Conservation (phyloP, 2,113 vertebrate genomes). For the Oncorhynchus masou region DNA sequence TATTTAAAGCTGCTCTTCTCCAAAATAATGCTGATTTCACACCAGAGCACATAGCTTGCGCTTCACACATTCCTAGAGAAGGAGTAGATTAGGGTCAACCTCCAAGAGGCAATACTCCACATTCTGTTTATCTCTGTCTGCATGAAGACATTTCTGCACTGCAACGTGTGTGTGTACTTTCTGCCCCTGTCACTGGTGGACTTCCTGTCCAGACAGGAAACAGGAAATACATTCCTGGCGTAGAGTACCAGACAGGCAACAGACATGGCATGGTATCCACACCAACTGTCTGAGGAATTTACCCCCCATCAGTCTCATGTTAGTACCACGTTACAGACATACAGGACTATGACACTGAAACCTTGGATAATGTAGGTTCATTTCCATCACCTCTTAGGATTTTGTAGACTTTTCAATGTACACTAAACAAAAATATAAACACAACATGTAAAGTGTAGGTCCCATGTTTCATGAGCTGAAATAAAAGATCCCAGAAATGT, state of each 20-base stretch:
- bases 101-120: slow-evolving; percentile 3
- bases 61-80: slow-evolving; percentile 26
- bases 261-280: slow-evolving; percentile 50
- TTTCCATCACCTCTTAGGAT: neutral
- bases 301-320: slow-evolving; percentile 31
- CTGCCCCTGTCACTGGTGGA: slow-evolving; percentile 25
- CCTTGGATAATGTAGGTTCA: neutral
- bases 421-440: too few relatives aligned
- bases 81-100: neutral
- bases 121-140: slow-evolving; percentile 25
- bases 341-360: neutral
- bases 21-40: slow-evolving; percentile 42
- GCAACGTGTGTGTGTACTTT: neutral
- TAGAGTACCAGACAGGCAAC: slow-evolving; percentile 42
- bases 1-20: slow-evolving; percentile 34
- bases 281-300: slow-evolving; percentile 62
- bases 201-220: slow-evolving; percentile 73
- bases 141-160: slow-evolving; percentile 23
- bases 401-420: too few relatives aligned
- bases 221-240: slow-evolving; percentile 66
- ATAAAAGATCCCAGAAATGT: too few relatives aligned
- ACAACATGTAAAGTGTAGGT: too few relatives aligned
- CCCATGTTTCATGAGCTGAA: too few relatives aligned
- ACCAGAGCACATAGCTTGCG: slow-evolving; percentile 27
- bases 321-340: neutral